Conservation (phyloP, 1,140 invertebrate species). For the Bactericera cockerelli region DNA sequence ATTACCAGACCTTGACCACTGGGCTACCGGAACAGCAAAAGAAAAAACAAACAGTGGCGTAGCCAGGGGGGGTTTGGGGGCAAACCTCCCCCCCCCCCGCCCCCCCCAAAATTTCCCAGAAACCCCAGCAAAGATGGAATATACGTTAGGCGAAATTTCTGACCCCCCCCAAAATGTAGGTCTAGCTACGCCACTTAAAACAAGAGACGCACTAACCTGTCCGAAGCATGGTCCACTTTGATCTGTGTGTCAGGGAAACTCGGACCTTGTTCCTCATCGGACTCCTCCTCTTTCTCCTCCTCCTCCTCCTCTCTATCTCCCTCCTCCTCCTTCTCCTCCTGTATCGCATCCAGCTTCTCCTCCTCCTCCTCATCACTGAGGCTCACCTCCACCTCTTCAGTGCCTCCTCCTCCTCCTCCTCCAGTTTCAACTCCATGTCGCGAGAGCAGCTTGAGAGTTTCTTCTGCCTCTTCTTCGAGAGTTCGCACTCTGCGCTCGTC, state of each 20-base stretch:
- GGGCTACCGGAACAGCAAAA: no score
- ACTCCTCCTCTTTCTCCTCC: background rate
- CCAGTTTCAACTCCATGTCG: no score
- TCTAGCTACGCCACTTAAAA: no score
- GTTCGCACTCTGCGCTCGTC: constrained; percentile 46
- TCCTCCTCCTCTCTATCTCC: no score
- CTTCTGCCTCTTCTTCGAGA: constrained; percentile 37
- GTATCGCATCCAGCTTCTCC: constrained; percentile 6
- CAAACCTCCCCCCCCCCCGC: no score
- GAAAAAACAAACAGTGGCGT: no score
- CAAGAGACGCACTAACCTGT: background rate
- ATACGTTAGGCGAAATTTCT: no score
- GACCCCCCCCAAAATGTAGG: no score
- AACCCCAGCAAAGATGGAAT: no score
- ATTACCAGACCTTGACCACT: no score
- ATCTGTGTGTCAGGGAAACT: constrained; percentile 7
- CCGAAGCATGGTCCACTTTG: background rate
- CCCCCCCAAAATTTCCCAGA: no score
- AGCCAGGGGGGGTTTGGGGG: no score
- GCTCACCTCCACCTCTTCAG: constrained; percentile 26
- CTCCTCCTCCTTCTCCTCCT: constrained; percentile 18
- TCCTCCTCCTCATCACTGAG: constrained; percentile 32
- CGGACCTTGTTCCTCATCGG: background rate
- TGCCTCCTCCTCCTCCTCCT: constrained; percentile 16
- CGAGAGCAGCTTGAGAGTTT: background rate